Base-by-base conservation (phyloP, 2,113 vertebrate genomes). In the Percopsis transmontana region DNA sequence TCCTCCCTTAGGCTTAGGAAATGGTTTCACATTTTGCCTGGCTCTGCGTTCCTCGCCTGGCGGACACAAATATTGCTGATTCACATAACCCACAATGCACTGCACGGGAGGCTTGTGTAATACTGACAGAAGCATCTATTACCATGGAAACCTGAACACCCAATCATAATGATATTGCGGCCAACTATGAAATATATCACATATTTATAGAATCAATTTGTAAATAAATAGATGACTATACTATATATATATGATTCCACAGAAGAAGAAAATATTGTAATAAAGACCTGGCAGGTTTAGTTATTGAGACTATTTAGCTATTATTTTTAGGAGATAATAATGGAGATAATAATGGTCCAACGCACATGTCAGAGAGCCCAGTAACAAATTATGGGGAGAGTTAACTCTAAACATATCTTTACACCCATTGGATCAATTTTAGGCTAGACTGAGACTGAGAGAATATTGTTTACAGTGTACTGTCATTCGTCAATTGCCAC, bases 51-150 rank as follows among this genome's bases (percentile, higher is more conserved):
- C 45, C 23, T 58, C 60, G 42, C 40, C 55, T 23, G 13, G 39
- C 23, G n/a, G 24, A 33, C 16, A 50, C 19, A 74, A 20, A 54
- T 56, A 45, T 51, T 50, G 58, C 64, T 57, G 58, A 62, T 52
- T 67, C 71, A 67, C 64, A 60, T 47, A 47, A 23, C 42, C 71
- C 58, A 68, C 33, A 62, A 67, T 62, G 58, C 71, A 68, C 23
- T 68, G 58, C 27, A 23, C 16, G 13, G 20, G 39, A 13, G 20
- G 55, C 41, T 33, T 21, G 42, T 57, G 41, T 66, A 23, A 57
- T 19, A 19, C 33, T 21, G 40, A 39, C 40, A 14, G 21, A 27
- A n/a, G 65, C 13, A 39, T 39, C 54, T 16, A 62, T 66, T 66
- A 16, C 62, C 57, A 55, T 66, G 62, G 62, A 23, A 42, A 61